Conservation (phyloP, 1,140 invertebrate species). For the Drosophila tsacasi region DNA sequence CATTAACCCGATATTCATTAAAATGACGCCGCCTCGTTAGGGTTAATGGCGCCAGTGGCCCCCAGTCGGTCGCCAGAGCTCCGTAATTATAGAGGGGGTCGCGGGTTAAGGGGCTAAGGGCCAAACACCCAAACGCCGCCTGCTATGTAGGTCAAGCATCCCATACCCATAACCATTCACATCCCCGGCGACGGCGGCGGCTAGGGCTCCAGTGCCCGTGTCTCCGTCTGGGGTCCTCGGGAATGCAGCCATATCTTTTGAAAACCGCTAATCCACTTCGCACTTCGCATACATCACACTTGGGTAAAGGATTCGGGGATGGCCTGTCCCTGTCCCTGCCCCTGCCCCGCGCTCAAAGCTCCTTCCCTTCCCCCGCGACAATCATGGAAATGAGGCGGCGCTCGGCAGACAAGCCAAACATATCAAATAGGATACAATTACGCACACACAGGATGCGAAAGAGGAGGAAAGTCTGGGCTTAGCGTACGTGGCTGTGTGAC, state of each 20-base stretch:
- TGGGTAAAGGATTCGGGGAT: constrained; percentile 2
- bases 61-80: constrained; percentile 51
- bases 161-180: constrained; percentile 7
- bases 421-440: constrained; percentile 38
- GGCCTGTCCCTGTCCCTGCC: background rate
- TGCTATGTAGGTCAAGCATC: constrained; percentile 50
- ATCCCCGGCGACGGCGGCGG: background rate
- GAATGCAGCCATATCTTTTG: constrained; percentile 19
- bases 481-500: constrained; percentile 17
- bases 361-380: constrained; percentile 5
- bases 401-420: constrained; percentile 31
- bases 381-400: constrained; percentile 35
- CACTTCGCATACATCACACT: constrained; percentile 6
- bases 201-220: constrained; percentile 1
- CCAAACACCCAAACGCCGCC: background rate
- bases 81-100: constrained; percentile 47
- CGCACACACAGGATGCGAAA: constrained; percentile 6
- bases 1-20: constrained; percentile 81
- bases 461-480: constrained; percentile 27
- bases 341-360: too few relatives aligned
- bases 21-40: constrained; percentile 73
- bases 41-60: constrained; percentile 69
- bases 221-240: background rate
- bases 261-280: constrained; percentile 54
- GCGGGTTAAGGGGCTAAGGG: background rate